Evolutionary conservation across 2,888 invertebrate species (phyloP).

Genomic region (Plebejus melissa): DNA sequence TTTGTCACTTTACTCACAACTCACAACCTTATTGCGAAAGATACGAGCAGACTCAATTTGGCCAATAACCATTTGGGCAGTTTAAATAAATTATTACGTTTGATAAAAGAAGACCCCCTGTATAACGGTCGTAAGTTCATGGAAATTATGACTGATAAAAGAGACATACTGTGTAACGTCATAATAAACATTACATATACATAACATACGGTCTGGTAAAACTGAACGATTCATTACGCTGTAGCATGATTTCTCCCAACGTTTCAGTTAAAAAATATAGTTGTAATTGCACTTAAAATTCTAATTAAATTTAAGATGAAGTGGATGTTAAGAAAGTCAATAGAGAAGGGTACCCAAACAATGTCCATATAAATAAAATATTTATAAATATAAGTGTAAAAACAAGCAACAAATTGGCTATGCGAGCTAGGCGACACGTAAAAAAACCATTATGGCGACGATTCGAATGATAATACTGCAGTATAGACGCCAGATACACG

Average conservation of each 20-base stretch:
- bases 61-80: conserved; percentile 6
- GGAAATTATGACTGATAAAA: neutral
- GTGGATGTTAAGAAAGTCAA: neutral
- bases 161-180: conserved; percentile 14
- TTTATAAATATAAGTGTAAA: neutral
- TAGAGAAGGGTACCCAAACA: neutral
- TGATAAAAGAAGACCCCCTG: conserved; percentile 26
- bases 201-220: neutral
- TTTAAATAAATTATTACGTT: conserved; percentile 16
- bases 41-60: neutral
- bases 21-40: conserved; percentile 19
- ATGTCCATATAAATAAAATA: neutral
- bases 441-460: neutral
- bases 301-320: neutral
- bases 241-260: neutral
- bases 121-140: conserved; percentile 8
- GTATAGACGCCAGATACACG: conserved; percentile 17
- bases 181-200: neutral
- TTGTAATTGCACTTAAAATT: neutral
- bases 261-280: neutral
- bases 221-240: neutral
- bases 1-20: conserved; percentile 21
- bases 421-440: conserved; percentile 11
- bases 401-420: conserved; percentile 5
- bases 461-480: conserved; percentile 23